phyloP scores from a whole-genome alignment of 2,888 invertebrate genomes.

The Hymenopus coronatus region DNA sequence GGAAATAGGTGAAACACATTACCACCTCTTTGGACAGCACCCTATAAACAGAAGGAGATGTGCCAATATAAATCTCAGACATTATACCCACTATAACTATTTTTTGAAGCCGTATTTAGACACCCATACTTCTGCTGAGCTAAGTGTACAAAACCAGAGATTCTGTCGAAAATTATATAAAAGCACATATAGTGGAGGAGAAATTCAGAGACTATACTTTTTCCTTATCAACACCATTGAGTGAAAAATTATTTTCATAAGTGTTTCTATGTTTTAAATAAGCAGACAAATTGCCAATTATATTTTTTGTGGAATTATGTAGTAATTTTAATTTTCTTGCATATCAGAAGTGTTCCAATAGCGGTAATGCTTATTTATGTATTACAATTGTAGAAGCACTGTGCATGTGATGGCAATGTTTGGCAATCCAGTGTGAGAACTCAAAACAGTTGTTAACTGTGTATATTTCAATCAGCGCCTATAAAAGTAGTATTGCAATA shows the following conservation, averaged over 20 bases:
- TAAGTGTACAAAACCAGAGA: background rate
- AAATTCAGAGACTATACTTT: too few relatives aligned
- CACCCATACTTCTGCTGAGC: background rate
- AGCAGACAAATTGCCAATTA: too few relatives aligned
- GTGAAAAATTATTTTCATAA: background rate
- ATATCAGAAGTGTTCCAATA: background rate
- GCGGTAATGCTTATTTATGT: constrained; percentile 19
- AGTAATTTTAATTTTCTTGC: too few relatives aligned
- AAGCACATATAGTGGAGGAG: background rate
- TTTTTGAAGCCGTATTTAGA: background rate
- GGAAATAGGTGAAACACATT: too few relatives aligned
- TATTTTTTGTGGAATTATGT: too few relatives aligned
- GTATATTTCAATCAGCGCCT: constrained; percentile 25
- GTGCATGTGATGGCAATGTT: constrained; percentile 23
- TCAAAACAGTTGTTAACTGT: constrained; percentile 27
- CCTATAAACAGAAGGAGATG: too few relatives aligned
- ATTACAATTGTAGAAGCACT: constrained; percentile 19
- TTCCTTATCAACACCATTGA: background rate
- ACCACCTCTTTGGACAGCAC: too few relatives aligned
- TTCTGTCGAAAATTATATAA: background rate
- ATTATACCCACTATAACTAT: background rate
- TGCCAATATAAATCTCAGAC: too few relatives aligned
- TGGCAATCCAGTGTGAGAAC: constrained; percentile 24
- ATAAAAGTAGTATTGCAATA: constrained; percentile 26
- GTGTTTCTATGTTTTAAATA: background rate